A percentile compares a stretch with the other conserved stretches of the same genome.
These are phyloP conservation scores for Protomyctophum bolini DNA, from an alignment of 2,113 vertebrate species.

Conservation along the genomic window DNA sequence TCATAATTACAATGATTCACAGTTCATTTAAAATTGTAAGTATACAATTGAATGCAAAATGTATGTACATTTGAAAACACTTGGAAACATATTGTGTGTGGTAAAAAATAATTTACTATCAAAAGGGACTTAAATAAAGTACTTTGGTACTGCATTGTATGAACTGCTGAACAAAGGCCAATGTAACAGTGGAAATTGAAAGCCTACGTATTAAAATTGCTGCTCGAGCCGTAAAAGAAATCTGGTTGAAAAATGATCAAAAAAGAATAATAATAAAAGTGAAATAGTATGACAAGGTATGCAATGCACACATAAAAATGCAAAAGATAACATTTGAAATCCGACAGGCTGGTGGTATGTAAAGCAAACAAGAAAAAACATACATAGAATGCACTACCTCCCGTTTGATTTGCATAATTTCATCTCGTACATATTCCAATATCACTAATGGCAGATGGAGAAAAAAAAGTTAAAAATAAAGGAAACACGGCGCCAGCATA, in stretches of 20 bases:
- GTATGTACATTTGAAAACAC: slow-evolving; percentile 19
- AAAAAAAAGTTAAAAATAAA: slow-evolving; percentile 23
- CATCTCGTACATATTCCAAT: slow-evolving; percentile 22
- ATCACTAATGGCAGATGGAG: slow-evolving; percentile 19
- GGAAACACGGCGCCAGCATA: slow-evolving; percentile 23
- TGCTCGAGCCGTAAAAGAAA: background rate
- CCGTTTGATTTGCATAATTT: slow-evolving; percentile 53
- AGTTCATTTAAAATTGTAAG: slow-evolving; percentile 65
- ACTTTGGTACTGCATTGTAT: slow-evolving; percentile 47
- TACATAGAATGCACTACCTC: slow-evolving; percentile 43
- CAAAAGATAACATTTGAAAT: slow-evolving; percentile 23
- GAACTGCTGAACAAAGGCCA: slow-evolving; percentile 15
- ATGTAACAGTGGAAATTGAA: slow-evolving; percentile 36
- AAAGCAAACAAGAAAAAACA: slow-evolving; percentile 5
- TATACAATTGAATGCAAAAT: slow-evolving; percentile 47
- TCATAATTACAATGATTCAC: slow-evolving; percentile 71
- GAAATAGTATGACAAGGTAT: slow-evolving; percentile 2
- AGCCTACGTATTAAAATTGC: background rate
- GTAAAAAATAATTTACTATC: slow-evolving; percentile 9
- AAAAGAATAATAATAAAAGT: background rate
- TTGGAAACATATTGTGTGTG: background rate
- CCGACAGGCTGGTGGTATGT: slow-evolving; percentile 18
- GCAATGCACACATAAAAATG: slow-evolving; percentile 4
- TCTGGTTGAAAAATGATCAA: background rate
- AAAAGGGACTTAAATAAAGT: slow-evolving; percentile 22